Evolutionary conservation across 2,888 invertebrate genomes (phyloP), one percentile per base, ranked within the genome.

Genomic region (Tethea ocularis): DNA sequence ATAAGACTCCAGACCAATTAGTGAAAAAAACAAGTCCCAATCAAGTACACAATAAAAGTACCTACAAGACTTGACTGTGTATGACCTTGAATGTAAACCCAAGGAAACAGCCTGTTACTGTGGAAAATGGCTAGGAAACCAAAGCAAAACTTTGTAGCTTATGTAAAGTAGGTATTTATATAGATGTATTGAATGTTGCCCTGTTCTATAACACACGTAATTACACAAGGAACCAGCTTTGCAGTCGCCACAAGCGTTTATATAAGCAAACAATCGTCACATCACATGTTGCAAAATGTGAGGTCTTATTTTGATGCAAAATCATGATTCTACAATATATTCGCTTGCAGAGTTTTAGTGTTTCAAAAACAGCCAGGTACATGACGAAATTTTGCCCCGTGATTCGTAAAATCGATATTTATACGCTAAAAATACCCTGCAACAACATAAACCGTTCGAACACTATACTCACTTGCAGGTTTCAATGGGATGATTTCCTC

Each of bases 401-500:
- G 26, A 26, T 24, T 29, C 17, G 63, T 59, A 78, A 83, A 84
- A 88, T 87, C 86, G 79, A 87, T 87, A 85, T 59, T 71, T 75
- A 64, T 66, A 66, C 64, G 61, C 60, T 62, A 69, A 75, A 71
- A 63, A 58, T 61, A 59, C 70, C 62, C 62, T 66, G 72, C 69
- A 71, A 61, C 58, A 68, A 60, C 62, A 57, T 66, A 67, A 66
- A 67, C 63, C 52, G 62, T 57, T 61, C 38, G 58, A 59, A 33
- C 38, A 60, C 26, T 63, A 65, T 66, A 80, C 86, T 76, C 82
- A 94, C 94, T 93, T 77, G 89, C 77, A 20, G 94, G 94, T 78
- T 95, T 95, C 62, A 95, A 78, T 52, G 95, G 95, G 24, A 94
- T 83, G 55, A 95, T 87, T 80, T 95, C 94, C 63, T 95, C 90